These are phyloP conservation scores for Acleris literana DNA, from an alignment of 2,888 invertebrate genomes.

Conservation along the genomic window DNA sequence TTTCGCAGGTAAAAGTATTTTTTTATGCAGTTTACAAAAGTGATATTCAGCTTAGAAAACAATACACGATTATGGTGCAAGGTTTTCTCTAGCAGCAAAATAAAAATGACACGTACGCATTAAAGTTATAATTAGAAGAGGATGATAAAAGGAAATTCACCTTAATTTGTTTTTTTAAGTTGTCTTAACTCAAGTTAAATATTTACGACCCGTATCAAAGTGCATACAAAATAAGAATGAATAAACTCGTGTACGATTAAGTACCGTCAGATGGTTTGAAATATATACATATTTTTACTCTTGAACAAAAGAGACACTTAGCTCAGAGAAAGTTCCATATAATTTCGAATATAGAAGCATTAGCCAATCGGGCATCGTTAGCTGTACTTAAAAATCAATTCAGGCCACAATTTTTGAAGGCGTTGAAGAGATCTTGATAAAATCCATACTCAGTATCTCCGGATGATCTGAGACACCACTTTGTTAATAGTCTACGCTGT, in stretches of 20 bases:
- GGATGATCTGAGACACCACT: constrained; percentile 30
- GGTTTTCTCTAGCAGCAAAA: no score
- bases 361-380: constrained; percentile 31
- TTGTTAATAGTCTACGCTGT: constrained; percentile 26
- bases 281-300: not conserved
- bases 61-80: no score
- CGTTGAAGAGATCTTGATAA: constrained; percentile 38
- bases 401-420: constrained; percentile 39
- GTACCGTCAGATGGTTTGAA: no score
- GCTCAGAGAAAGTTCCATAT: constrained; percentile 32
- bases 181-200: no score
- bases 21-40: not conserved
- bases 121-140: no score
- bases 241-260: no score
- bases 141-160: no score
- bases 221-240: no score
- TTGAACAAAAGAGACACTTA: constrained; percentile 20
- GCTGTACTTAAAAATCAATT: constrained; percentile 43
- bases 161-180: no score
- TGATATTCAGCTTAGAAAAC: not conserved
- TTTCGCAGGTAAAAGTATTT: constrained; percentile 58
- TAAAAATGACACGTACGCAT: no score
- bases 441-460: constrained; percentile 28
- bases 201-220: no score
- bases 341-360: constrained; percentile 28